Conservation (phyloP, 2,797 vertebrate species). For the Triplophysa yarkandensis region DNA sequence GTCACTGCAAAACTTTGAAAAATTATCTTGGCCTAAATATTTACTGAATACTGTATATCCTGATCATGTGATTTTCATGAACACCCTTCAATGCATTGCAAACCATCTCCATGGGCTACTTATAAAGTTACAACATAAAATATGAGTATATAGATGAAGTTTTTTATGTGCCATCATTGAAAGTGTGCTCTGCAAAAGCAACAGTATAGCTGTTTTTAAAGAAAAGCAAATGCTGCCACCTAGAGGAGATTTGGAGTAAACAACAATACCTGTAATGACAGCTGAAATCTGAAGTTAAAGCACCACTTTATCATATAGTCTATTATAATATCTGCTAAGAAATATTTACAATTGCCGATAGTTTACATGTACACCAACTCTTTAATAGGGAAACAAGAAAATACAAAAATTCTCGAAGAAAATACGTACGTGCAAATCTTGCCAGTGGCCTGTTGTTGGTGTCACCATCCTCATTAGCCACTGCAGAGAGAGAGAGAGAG, state of each 20-base stretch:
- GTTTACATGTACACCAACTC: not conserved
- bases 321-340: not conserved
- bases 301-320: not conserved
- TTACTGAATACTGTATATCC: not conserved
- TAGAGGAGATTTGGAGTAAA: not conserved
- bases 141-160: not conserved
- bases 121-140: not conserved
- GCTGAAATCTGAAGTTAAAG: not conserved
- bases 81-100: not conserved
- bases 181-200: not conserved
- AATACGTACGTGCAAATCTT: constrained; percentile 85
- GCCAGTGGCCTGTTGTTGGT: constrained; percentile 82
- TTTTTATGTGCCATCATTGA: not conserved
- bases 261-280: not conserved
- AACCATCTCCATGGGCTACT: not conserved
- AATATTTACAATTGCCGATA: not conserved
- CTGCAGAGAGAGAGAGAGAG: constrained; percentile 64
- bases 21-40: not conserved
- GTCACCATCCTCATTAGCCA: constrained; percentile 90
- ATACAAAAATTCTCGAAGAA: constrained; percentile 3
- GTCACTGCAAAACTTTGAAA: not conserved
- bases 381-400: not conserved
- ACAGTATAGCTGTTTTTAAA: not conserved
- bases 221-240: constrained; percentile 13
- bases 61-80: not conserved